Base-by-base conservation (phyloP, 2,797 vertebrate species). In the Anisognathus igniventris region DNA sequence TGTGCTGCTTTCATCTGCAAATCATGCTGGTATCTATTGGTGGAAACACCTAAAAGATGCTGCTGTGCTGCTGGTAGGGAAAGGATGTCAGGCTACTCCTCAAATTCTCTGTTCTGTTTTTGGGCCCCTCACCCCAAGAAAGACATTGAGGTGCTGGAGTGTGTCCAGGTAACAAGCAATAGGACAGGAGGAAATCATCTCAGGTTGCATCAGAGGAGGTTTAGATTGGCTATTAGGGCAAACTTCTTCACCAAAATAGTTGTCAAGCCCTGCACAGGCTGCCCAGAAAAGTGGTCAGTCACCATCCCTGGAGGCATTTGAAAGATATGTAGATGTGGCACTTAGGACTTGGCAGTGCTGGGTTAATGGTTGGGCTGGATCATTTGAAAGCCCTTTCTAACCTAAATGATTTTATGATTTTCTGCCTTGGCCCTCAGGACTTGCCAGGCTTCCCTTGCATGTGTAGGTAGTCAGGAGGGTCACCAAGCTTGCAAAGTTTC, bases 11-110 rank as follows among this genome's bases (percentile, higher is more conserved):
- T n/a, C 13, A 58, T 37, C 61, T 72, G 33, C 7, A 61, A 44
- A 89, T 54, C 0, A 0, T 3, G 1, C 51, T 56, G 28, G 14
- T 25, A 31, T 20, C 25, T 54, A 1, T 4, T 51, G 58, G 31
- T 75, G n/a, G 48, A 30, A 80, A 53, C 14, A 27, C 3, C 22
- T 3, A 1, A 24, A 20, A 56, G 35, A 30, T 33, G 13, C 24
- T 20, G 12, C 44, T 45, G 24, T 47, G 51, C 15, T 70, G 53
- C 53, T 57, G 45, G 53, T 10, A 64, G 22, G 35, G 65, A 35
- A 77, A 66, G 45, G 16, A 21, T 53, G 16, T 60, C 8, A 65
- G 39, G 45, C 19, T 19, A 66, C 5, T 60, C 27, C 51, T 77
- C 16, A 60, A 35, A 24, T 37, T 28, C 33, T 60, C 19, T 47